phyloP scores from a whole-genome alignment of 2,113 vertebrate genomes.

The Megaptera novaeangliae region DNA sequence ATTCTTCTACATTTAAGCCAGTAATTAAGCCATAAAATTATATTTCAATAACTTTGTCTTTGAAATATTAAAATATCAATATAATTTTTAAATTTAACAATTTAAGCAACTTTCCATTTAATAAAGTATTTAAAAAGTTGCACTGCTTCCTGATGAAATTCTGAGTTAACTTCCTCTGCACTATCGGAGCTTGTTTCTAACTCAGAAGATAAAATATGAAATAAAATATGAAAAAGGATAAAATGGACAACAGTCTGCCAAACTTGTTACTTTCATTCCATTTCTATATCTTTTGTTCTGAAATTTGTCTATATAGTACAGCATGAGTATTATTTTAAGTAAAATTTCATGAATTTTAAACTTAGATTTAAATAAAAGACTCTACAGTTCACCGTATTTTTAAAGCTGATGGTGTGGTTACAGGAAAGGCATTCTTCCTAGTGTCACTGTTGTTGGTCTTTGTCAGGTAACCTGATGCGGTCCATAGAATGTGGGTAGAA shows the following conservation, averaged over 20 bases:
- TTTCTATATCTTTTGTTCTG: neutral
- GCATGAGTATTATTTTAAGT: neutral
- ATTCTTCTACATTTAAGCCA: neutral
- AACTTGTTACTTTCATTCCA: neutral
- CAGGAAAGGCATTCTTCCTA: neutral
- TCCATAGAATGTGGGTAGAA: neutral
- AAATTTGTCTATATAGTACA: neutral
- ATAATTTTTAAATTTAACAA: neutral
- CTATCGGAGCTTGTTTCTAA: neutral
- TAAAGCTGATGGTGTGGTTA: neutral
- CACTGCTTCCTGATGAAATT: neutral
- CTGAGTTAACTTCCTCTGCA: neutral
- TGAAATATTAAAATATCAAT: constrained; percentile 17
- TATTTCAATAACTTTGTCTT: neutral
- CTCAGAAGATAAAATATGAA: neutral
- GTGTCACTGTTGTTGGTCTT: neutral
- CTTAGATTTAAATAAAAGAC: neutral
- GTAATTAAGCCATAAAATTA: neutral
- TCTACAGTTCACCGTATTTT: neutral
- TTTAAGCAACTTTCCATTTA: neutral
- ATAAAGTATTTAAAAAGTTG: neutral
- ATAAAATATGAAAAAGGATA: neutral
- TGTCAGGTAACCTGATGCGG: neutral
- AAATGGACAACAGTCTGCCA: neutral
- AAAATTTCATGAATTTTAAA: neutral